Evolutionary conservation across 1,140 invertebrate genomes (phyloP).

Genomic region (Zaprionus gabonicus): DNA sequence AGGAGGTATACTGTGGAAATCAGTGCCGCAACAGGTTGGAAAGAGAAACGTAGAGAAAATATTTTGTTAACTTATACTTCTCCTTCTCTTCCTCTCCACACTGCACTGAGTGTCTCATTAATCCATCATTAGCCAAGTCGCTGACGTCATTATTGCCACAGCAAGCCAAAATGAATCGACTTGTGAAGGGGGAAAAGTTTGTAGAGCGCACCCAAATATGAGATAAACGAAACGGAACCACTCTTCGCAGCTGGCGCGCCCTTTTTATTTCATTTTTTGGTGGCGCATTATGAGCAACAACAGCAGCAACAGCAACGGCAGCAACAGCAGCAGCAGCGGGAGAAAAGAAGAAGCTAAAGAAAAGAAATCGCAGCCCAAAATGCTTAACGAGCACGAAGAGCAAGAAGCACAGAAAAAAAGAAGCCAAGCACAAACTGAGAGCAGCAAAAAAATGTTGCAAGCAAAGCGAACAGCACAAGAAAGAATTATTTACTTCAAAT

Average conservation of each 20-base stretch:
- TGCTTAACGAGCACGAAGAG: constrained; percentile 75
- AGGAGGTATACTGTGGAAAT: background rate
- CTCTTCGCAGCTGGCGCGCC: constrained; percentile 66
- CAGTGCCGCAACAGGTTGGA: background rate
- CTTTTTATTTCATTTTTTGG: constrained; percentile 35
- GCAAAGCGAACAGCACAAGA: constrained; percentile 50
- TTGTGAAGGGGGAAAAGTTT: constrained; percentile 6
- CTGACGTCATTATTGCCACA: constrained; percentile 39
- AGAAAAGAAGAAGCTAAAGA: constrained; percentile 19
- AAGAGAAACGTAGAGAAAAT: background rate
- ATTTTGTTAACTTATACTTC: too few relatives aligned
- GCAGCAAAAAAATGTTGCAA: constrained; percentile 27
- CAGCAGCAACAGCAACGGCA: constrained; percentile 49
- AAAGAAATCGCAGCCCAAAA: constrained; percentile 69
- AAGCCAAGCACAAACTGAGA: background rate
- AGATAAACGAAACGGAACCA: constrained; percentile 83
- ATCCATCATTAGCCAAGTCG: constrained; percentile 25
- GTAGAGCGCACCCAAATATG: constrained; percentile 53
- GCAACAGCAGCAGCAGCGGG: background rate
- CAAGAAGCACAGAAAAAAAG: constrained; percentile 21
- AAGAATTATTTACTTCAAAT: constrained; percentile 83
- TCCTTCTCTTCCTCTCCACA: background rate
- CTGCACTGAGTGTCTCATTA: constrained; percentile 2
- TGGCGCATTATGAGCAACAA: constrained; percentile 68
- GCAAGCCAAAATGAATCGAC: background rate